These are phyloP conservation scores for Adineta ricciae DNA, from an alignment of 2,888 invertebrate species.

Conservation along the genomic window DNA sequence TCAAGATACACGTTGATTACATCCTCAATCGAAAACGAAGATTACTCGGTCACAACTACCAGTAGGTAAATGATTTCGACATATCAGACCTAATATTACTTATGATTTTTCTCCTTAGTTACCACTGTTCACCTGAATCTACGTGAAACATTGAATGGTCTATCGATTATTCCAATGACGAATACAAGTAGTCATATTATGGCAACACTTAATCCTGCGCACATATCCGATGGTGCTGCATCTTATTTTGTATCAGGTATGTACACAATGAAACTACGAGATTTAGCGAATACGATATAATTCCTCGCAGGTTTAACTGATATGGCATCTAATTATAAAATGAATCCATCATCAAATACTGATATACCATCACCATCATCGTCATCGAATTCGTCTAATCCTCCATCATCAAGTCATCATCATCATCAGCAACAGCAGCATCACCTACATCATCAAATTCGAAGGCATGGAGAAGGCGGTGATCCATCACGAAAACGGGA, in stretches of 20 bases:
- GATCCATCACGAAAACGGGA: conserved; percentile 86
- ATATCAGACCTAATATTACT: background rate
- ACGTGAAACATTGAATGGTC: background rate
- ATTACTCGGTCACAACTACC: background rate
- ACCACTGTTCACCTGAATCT: background rate
- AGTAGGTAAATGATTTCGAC: background rate
- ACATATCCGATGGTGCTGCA: background rate
- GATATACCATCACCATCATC: background rate
- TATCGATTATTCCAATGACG: background rate
- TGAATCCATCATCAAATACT: background rate
- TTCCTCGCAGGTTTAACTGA: background rate
- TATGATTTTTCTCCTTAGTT: background rate
- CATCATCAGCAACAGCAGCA: background rate
- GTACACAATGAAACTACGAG: too few species aligned
- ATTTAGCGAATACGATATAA: background rate
- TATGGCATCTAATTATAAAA: background rate
- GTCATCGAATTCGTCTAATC: background rate
- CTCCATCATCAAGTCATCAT: conserved; percentile 2
- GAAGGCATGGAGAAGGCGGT: background rate
- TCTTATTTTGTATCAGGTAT: background rate
- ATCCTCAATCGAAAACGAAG: background rate
- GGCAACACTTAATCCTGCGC: background rate
- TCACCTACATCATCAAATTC: background rate
- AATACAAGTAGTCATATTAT: background rate
- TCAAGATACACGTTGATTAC: background rate